A percentile compares a stretch with the other conserved stretches of the same genome.
These are phyloP conservation scores for Damaliscus lunatus DNA, from an alignment of 2,113 vertebrate species.

Conservation along the genomic window DNA sequence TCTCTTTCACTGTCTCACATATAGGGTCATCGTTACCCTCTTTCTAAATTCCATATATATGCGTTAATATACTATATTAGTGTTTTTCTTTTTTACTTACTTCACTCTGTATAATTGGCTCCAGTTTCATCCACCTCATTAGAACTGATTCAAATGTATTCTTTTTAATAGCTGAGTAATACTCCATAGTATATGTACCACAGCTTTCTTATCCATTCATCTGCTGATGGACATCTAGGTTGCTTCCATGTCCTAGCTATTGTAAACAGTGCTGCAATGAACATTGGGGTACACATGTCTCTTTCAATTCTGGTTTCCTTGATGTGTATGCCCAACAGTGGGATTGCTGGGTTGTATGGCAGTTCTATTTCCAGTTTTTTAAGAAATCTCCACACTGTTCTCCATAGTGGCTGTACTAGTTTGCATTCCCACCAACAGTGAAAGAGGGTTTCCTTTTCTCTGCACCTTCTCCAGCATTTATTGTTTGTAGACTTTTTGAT, in stretches of 20 bases:
- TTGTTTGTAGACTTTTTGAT: not conserved
- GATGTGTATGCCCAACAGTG: not conserved
- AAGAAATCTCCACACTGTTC: not conserved
- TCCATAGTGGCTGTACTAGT: not conserved
- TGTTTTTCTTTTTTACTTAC: not conserved
- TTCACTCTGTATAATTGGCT: not conserved
- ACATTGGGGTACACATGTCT: not conserved
- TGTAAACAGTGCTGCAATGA: not conserved
- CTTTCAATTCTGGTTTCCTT: not conserved
- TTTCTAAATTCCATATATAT: not conserved
- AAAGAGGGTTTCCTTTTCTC: not conserved
- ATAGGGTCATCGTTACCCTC: not conserved
- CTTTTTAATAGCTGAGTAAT: not conserved
- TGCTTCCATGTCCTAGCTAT: not conserved
- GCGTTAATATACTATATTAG: not conserved
- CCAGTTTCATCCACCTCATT: not conserved
- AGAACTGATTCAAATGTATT: not conserved
- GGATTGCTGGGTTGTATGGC: not conserved
- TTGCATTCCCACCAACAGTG: not conserved
- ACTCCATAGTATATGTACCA: not conserved
- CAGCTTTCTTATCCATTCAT: not conserved
- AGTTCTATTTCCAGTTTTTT: not conserved
- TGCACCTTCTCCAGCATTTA: not conserved
- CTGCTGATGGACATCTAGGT: not conserved
- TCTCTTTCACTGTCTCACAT: not conserved